Evolutionary conservation across 2,797 vertebrate genomes (phyloP).

Genomic region (Bryconaethiops microstoma): DNA sequence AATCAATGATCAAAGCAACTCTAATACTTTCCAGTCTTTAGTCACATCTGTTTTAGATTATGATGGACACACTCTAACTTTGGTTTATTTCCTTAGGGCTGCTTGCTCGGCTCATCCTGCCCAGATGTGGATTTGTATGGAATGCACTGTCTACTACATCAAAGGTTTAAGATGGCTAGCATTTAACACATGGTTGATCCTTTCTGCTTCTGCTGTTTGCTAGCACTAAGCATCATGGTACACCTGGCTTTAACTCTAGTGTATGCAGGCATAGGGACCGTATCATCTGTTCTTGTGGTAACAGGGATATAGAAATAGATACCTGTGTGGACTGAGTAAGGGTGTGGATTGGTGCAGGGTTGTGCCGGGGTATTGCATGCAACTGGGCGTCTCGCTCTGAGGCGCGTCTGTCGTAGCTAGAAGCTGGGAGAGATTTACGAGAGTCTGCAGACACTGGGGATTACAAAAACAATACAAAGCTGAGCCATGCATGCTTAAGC

Average conservation of each 20-base stretch:
- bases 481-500: slow-evolving; percentile 62
- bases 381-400: slow-evolving; percentile 60
- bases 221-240: not conserved
- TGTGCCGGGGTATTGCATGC: slow-evolving; percentile 51
- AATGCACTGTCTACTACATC: slow-evolving; percentile 8
- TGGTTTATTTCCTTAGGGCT: slow-evolving; percentile 47
- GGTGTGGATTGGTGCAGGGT: slow-evolving; percentile 39
- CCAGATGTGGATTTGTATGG: not conserved
- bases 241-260: slow-evolving; percentile 4
- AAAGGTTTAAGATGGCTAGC: slow-evolving; percentile 16
- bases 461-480: slow-evolving; percentile 67
- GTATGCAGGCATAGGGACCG: not conserved
- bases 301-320: not conserved
- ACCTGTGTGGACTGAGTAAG: slow-evolving; percentile 47
- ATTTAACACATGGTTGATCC: slow-evolving; percentile 6
- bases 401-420: slow-evolving; percentile 61
- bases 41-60: slow-evolving; percentile 71
- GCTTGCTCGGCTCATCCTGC: not conserved
- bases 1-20: slow-evolving; percentile 61
- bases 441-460: slow-evolving; percentile 66
- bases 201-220: not conserved
- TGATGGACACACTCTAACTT: slow-evolving; percentile 34
- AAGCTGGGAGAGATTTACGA: slow-evolving; percentile 68
- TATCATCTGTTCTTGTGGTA: not conserved
- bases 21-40: slow-evolving; percentile 69